Evolutionary conservation across 2,113 vertebrate genomes (phyloP).

Genomic region (Colossoma macropomum): DNA sequence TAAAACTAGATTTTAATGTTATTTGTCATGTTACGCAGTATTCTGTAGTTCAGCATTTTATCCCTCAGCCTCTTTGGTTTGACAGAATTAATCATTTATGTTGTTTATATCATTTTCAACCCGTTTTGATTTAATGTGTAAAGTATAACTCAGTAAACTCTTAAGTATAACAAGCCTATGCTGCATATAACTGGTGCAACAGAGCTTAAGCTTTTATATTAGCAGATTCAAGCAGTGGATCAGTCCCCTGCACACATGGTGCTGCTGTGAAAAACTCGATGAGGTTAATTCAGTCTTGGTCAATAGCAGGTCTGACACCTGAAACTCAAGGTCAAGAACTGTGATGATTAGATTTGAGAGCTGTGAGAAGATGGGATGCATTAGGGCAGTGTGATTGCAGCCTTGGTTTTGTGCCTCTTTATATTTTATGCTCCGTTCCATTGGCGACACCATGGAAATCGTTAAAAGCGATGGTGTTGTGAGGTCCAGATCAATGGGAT

Average conservation of each 20-base stretch:
- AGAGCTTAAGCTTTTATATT: not conserved
- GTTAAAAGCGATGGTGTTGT: slow-evolving; percentile 13
- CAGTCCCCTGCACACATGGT: not conserved
- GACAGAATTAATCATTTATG: not conserved
- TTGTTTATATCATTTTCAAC: not conserved
- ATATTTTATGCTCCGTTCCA: not conserved
- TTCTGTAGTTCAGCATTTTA: not conserved
- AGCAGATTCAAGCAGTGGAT: not conserved
- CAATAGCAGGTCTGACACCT: not conserved
- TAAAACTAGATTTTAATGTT: too few relatives aligned
- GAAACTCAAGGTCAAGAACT: not conserved
- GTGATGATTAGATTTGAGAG: slow-evolving; percentile 9
- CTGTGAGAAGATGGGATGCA: slow-evolving; percentile 20
- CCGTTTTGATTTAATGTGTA: too few relatives aligned
- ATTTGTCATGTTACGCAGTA: not conserved
- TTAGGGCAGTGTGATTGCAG: slow-evolving; percentile 1
- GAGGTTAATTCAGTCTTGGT: not conserved
- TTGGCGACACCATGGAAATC: slow-evolving; percentile 3
- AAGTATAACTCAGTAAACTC: too few relatives aligned
- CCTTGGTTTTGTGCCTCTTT: not conserved
- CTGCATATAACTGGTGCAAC: too few relatives aligned
- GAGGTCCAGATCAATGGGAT: slow-evolving; percentile 34
- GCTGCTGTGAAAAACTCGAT: not conserved
- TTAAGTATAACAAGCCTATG: too few relatives aligned
- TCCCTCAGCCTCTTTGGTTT: not conserved